phyloP scores from a whole-genome alignment of 2,888 invertebrate species.

The Tryphoninae sp. region DNA sequence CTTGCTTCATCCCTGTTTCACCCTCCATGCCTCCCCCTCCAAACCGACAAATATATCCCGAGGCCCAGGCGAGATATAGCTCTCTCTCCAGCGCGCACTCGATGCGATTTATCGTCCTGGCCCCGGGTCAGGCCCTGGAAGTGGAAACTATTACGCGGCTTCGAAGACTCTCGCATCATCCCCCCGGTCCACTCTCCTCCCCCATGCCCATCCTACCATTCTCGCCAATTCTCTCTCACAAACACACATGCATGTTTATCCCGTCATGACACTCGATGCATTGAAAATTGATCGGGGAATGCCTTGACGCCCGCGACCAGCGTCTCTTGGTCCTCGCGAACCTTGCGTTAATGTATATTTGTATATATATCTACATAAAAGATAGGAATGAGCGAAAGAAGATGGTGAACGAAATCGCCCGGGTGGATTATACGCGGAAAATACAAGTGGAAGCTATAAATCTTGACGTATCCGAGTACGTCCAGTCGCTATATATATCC shows the following conservation, averaged over 20 bases:
- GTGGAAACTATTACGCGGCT: conserved; percentile 76
- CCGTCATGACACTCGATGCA: background rate
- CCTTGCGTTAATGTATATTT: background rate
- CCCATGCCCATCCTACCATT: background rate
- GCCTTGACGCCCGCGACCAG: background rate
- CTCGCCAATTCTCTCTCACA: background rate
- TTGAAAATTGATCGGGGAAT: background rate
- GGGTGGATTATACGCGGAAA: conserved; percentile 37
- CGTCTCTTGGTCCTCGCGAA: background rate
- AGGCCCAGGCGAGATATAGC: conserved; percentile 71
- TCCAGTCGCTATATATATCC: conserved; percentile 7
- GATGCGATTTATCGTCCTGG: conserved; percentile 75
- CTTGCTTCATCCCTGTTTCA: conserved; percentile 69
- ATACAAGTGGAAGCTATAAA: conserved; percentile 62
- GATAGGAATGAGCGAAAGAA: background rate
- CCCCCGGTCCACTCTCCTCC: conserved; percentile 12
- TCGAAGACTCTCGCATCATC: conserved; percentile 49
- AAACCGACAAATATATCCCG: conserved; percentile 42
- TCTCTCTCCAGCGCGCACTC: conserved; percentile 71
- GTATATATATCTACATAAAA: background rate
- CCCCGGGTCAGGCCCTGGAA: conserved; percentile 73
- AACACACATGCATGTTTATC: background rate
- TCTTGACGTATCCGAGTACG: conserved; percentile 48
- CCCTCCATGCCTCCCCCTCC: too few relatives aligned
- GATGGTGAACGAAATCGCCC: conserved; percentile 44